Conservation (phyloP, 2,888 invertebrate species). For the Hypomecis atomaria region DNA sequence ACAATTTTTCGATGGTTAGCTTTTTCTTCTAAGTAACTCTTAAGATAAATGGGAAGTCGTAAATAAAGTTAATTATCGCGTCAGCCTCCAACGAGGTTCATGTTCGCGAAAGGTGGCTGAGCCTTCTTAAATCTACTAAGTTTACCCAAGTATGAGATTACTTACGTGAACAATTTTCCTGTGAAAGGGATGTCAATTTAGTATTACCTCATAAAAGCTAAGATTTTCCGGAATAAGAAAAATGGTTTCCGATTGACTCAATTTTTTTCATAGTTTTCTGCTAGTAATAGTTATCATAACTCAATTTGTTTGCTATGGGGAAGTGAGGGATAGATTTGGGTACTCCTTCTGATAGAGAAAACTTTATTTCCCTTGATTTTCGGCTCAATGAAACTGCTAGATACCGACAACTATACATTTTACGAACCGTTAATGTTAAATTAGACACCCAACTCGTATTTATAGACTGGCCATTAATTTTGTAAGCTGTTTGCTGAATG, state of each 20-base stretch:
- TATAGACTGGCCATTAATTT: conserved; percentile 17
- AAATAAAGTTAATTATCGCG: conserved; percentile 6
- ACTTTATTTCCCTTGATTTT: neutral
- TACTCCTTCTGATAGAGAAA: neutral
- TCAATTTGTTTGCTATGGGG: conserved; percentile 10
- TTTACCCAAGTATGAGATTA: conserved; percentile 24
- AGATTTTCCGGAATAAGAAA: conserved; percentile 2
- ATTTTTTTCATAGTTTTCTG: neutral
- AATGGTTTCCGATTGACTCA: conserved; percentile 7
- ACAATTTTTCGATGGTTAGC: neutral
- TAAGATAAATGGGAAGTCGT: conserved; percentile 7
- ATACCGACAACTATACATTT: neutral
- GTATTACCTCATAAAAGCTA: conserved; percentile 11
- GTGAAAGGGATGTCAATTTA: conserved; percentile 1
- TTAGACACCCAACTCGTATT: conserved; percentile 7
- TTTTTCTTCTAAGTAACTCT: neutral
- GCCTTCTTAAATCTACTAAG: conserved; percentile 17
- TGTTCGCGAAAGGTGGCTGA: conserved; percentile 11
- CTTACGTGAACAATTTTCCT: conserved; percentile 17
- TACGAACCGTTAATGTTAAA: conserved; percentile 7
- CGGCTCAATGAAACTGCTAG: neutral
- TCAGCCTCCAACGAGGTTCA: conserved; percentile 1
- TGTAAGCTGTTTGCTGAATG: conserved; percentile 2
- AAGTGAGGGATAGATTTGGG: neutral
- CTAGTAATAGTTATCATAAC: conserved; percentile 7